These are phyloP conservation scores for Anseranas semipalmata DNA, from an alignment of 2,113 vertebrate genomes.

Conservation along the genomic window DNA sequence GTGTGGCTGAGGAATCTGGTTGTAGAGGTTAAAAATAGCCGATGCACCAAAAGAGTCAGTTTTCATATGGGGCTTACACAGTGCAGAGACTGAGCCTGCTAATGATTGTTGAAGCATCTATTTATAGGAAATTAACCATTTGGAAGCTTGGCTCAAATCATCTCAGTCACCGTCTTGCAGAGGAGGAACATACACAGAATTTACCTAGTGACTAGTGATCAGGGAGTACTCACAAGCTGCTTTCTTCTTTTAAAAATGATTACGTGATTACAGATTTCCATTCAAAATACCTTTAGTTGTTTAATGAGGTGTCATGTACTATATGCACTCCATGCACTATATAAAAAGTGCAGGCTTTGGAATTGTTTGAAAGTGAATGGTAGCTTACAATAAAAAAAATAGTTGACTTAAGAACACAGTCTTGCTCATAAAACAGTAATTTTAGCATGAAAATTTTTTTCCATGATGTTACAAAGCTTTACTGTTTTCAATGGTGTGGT, in stretches of 20 bases:
- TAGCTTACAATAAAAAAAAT: neutral
- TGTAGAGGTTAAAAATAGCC: constrained; percentile 56
- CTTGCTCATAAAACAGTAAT: neutral
- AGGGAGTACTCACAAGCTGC: neutral
- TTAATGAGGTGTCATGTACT: neutral
- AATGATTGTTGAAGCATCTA: neutral
- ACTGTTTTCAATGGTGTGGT: neutral
- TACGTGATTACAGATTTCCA: neutral
- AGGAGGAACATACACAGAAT: neutral
- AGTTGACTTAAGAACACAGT: neutral
- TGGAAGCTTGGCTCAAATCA: neutral
- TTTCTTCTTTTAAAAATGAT: neutral
- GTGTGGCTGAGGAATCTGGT: constrained; percentile 39
- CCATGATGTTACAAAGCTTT: neutral
- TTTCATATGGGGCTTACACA: constrained; percentile 36
- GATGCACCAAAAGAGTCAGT: constrained; percentile 32
- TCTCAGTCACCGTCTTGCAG: neutral
- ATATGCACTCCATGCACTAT: neutral
- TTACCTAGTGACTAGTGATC: neutral
- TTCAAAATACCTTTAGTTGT: constrained; percentile 14
- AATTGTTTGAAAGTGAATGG: neutral
- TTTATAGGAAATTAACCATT: constrained; percentile 57
- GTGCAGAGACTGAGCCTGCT: constrained; percentile 27
- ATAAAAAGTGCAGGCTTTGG: neutral
- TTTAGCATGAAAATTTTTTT: neutral